These are phyloP conservation scores for Drosophila bocqueti DNA, from an alignment of 1,140 invertebrate species.

Conservation along the genomic window DNA sequence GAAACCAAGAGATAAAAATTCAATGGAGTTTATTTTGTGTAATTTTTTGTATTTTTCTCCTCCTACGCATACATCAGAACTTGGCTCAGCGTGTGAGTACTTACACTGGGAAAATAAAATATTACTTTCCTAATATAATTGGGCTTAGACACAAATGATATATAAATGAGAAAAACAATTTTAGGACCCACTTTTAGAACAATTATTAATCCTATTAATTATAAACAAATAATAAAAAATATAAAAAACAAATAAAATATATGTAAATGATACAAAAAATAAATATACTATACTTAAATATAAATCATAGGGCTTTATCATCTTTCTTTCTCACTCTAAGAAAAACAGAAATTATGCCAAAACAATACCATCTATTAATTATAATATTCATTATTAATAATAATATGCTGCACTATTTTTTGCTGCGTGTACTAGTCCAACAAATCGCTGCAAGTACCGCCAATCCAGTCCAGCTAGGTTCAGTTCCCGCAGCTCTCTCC, in stretches of 20 bases:
- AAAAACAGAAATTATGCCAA: background rate
- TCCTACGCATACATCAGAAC: conserved; percentile 4
- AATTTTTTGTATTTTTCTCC: background rate
- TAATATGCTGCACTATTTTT: background rate
- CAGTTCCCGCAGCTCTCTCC: background rate
- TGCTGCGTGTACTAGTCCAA: conserved; percentile 7
- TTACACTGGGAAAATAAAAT: background rate
- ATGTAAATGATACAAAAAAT: background rate
- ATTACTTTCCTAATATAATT: no score
- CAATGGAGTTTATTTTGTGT: conserved; percentile 43
- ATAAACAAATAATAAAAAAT: no score
- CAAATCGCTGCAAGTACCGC: conserved; percentile 48
- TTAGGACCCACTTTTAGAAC: no score
- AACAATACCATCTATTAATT: background rate
- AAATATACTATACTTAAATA: background rate
- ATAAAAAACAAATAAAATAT: background rate
- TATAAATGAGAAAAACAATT: no score
- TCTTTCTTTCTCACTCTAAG: no score
- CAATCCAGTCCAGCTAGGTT: conserved; percentile 30
- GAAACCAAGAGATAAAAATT: conserved; percentile 49
- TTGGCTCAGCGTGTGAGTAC: conserved; percentile 13
- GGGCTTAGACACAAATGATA: no score
- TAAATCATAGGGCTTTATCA: no score
- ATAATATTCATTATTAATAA: no score
- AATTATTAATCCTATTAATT: no score